Base-by-base conservation (phyloP, 1,140 invertebrate genomes). In the Trichomalopsis sarcophagae region DNA sequence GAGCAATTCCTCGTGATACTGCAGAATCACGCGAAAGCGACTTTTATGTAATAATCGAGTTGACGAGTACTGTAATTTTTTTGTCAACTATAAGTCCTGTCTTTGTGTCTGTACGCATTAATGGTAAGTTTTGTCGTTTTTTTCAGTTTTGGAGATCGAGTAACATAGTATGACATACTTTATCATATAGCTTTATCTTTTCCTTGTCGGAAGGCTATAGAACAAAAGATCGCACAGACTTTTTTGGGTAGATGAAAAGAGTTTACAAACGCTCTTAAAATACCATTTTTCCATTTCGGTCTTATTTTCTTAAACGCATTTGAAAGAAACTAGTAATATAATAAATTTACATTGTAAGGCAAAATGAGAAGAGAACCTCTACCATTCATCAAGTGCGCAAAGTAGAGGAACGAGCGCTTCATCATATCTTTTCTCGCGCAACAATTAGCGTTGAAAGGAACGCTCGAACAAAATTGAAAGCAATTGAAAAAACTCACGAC, bases 321-420 rank as follows among this genome's bases (percentile, higher is more conserved):
- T 5, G 17, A 66, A 80, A 80, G 74, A 80, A 80, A 80, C 77
- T 75, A 74, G 27, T 73, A 75, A 40, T 84, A 17, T 55, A 75
- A 74, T 84, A 11, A 84, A 84, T 84, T 74, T 84, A 84, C 36
- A 79, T 40, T 23, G 3, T 80, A 84, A 84, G 50, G 77, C 30
- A 84, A 80, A 84, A 84, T 84, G n/a, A 84, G 78, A 84, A 80
- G n/a, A 73, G 44, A 27, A 47, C 33, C 71, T 80, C 69, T 55
- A 78, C 47, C 33, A 74, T 71, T 30, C 66, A 71, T 79, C 30
- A 33, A 69, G 68, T 79, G 21, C 62, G 21, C 33, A 21, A 36
- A 66, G 13, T 76, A 79, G 40, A 84, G 66, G 69, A 73, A 66
- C 17, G 4, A 79, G 30, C 23, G 44, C 27, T 79, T 40, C 14